These are phyloP conservation scores for Prenolepis imparis DNA, from an alignment of 2,888 invertebrate genomes.

Conservation along the genomic window DNA sequence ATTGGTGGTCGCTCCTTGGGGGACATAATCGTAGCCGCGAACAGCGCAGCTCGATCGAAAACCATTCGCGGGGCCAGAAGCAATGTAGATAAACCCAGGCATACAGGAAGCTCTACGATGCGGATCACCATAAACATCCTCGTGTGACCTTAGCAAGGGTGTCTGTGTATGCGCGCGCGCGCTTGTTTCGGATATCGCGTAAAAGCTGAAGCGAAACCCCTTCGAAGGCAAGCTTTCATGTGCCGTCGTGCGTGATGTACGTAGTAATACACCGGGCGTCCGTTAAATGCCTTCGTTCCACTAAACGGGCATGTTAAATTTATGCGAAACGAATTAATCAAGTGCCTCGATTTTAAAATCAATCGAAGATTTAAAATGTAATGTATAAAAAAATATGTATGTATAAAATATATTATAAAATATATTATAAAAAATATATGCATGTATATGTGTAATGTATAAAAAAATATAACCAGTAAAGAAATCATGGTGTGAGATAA, in stretches of 20 bases:
- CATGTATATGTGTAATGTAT: too few relatives aligned
- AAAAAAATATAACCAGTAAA: not conserved
- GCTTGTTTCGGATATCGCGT: constrained; percentile 27
- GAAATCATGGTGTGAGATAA: not conserved
- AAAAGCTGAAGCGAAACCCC: constrained; percentile 26
- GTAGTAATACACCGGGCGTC: not conserved
- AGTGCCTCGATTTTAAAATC: not conserved
- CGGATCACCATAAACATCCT: constrained; percentile 37
- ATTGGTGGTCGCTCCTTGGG: constrained; percentile 64
- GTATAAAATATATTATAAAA: too few relatives aligned
- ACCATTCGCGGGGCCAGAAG: constrained; percentile 65
- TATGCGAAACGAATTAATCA: not conserved
- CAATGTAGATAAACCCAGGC: constrained; percentile 48
- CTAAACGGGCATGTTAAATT: not conserved
- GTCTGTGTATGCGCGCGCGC: not conserved
- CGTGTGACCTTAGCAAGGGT: constrained; percentile 17
- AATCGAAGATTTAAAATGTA: not conserved
- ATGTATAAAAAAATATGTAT: not conserved
- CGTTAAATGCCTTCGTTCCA: constrained; percentile 24
- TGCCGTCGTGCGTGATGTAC: constrained; percentile 12
- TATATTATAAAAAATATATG: too few relatives aligned
- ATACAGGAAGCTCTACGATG: not conserved
- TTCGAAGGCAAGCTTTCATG: constrained; percentile 30
- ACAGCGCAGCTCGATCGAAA: constrained; percentile 75
- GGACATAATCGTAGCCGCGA: constrained; percentile 75